Evolutionary conservation across 2,888 invertebrate species (phyloP), one percentile per base, ranked within the genome.

Genomic region (Nymphalis urticae): DNA sequence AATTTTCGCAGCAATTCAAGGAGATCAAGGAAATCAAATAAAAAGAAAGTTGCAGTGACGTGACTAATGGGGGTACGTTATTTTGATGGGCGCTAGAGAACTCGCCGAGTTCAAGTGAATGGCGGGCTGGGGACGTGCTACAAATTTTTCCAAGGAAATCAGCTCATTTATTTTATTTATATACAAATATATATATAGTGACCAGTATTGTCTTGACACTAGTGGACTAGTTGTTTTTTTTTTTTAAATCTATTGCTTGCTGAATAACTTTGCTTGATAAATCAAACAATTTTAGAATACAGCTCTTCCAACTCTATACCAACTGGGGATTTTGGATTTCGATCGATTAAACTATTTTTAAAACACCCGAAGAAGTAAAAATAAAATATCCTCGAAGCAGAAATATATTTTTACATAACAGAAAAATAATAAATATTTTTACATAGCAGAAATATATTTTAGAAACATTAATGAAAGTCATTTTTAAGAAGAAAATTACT

Each of bases 11-110:
- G 71, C 56, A 56, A 60, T 66, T 68, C 51, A 61, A 60, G 69
- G 60, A 71, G 68, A 79, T 78, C 75, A 74, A 65, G 73, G 68
- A 69, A 76, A 76, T 76, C 75, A 76, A 80, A 79, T 77, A 78
- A 81, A 82, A 82, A 80, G 77, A 81, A 84, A 82, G 75, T 77
- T 80, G 76, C 76, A 77, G 74, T 77, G 76, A 80, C 79, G 76
- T 82, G 78, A 84, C 79, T 84, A 85, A 85, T 84, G 82, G 78
- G 77, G 58, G 73, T 68, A 71, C 80, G 76, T 82, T 80, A 80
- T 79, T 79, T 81, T 85, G 84, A 85, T 79, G 79, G 77, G 80
- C 79, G 76, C 70, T 62, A 64, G 42, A 59, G 62, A 66, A 56
- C 66, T 64, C 59, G 53, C 47, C 50, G 63, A 64, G 69, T 59